Percentiles rank a stretch among this genome's conserved stretches.
Evolutionary conservation across 2,888 invertebrate species (phyloP).

Genomic region (Schizotus pectinicornis): DNA sequence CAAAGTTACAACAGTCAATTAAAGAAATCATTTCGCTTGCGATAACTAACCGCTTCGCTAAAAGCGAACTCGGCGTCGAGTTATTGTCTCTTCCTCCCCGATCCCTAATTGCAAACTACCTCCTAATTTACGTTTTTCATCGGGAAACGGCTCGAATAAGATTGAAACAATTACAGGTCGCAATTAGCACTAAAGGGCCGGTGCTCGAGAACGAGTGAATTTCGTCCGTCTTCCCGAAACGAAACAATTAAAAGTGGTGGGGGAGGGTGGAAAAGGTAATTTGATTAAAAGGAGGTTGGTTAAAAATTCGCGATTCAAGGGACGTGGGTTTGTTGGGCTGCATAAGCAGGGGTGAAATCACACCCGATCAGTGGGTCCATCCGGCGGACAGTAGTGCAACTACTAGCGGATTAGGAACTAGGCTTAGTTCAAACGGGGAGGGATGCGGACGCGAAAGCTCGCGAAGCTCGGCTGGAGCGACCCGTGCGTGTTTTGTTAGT

Average conservation of each 20-base stretch:
- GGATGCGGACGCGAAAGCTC: constrained; percentile 20
- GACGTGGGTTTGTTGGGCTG: constrained; percentile 25
- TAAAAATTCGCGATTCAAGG: constrained; percentile 37
- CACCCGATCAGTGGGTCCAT: constrained; percentile 50
- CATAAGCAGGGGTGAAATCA: constrained; percentile 34
- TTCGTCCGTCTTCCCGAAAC: constrained; percentile 2
- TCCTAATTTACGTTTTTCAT: constrained; percentile 25
- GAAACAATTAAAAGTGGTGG: constrained; percentile 17
- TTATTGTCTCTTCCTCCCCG: constrained; percentile 12
- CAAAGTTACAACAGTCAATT: not conserved
- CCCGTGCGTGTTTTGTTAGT: constrained; percentile 2
- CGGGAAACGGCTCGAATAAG: constrained; percentile 17
- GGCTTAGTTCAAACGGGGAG: constrained; percentile 21
- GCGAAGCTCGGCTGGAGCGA: not conserved
- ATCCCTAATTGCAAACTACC: constrained; percentile 25
- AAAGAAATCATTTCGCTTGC: too few relatives aligned
- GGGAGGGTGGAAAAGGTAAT: constrained; percentile 12
- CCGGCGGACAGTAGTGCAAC: constrained; percentile 48
- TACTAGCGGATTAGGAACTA: constrained; percentile 32
- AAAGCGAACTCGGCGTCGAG: constrained; percentile 15
- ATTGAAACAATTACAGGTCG: constrained; percentile 25
- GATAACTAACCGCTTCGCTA: not conserved
- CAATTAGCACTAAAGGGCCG: constrained; percentile 26
- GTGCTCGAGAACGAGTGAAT: constrained; percentile 4
- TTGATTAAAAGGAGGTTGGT: constrained; percentile 35